Base-by-base conservation (phyloP, 23 tunicate species). In the Corella eumyota region DNA sequence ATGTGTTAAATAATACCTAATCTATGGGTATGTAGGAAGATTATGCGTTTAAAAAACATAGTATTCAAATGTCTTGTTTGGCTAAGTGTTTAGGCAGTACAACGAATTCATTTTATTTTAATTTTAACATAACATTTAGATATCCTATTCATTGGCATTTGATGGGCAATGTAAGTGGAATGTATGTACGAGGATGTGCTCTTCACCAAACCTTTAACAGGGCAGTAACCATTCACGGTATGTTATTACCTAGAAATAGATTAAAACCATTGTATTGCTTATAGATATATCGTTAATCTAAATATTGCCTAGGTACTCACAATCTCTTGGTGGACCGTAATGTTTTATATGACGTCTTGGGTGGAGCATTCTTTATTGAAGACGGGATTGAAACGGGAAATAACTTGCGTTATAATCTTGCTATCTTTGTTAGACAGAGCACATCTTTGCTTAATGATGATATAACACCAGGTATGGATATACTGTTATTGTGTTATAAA, bases 141-240 rank as follows among this genome's bases (percentile, higher is more conserved):
- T 92, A 92, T 59, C 98, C 98, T 7, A 83, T 92, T 34, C 98
- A 92, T 61, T 92, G 71, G 62, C 98, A 92, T 67, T 45, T 92
- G 72, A 78, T 85, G 73, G 98, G 98, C 19, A 50, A 82, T 47
- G 83, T 76, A 2, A 30, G 57, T 3, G 61, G 67, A 25, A 75
- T 36, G 45, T 92, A 82, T 60, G 98, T 92, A 2, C 53, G 75
- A 38, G 66, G 79, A 17, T 83, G 93, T 36, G 72, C 93, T 1
- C 83, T 92, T 29, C 98, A 92, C 53, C 45, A 63, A 40, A 62
- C 92, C 2, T 92, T 83, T 53, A 92, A 92, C 67, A 62, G 98
- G 61, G 98, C 93, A 11, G 72, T 92, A 26, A 83, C 98, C 15
- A 75, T 92, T 30, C 98, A 92, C 45, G 91, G 82, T 70, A 33